Evolutionary conservation across 2,113 vertebrate genomes (phyloP), one percentile per base, ranked within the genome.

Genomic region (Tauraco erythrolophus): DNA sequence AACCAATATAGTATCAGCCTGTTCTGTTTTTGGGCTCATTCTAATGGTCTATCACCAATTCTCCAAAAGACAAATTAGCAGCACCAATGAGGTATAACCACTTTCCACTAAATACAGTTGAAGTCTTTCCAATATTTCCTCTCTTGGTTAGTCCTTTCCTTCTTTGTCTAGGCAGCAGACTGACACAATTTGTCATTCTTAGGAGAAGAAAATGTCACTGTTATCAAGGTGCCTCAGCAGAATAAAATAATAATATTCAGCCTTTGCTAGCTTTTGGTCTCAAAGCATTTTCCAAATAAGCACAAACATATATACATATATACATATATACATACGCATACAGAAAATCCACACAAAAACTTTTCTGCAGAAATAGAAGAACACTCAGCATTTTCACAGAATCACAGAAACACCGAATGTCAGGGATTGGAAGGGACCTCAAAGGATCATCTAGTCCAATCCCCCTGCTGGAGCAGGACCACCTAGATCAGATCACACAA

Each of bases 321-420:
- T n/a, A n/a, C n/a, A 51, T 17, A n/a, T 15, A 37, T 43, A 22
- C 3, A 56, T 5, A 33, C 2, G 21, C 23, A 53, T 2, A 31
- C 2, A 27, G 28, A 62, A 81, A 66, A 62, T 37, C 14, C 10
- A 71, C 7, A 35, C 2, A 62, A 41, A 83, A 16, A 1, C 0
- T 1, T 68, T 87, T 78, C 14, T 72, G 41, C n/a, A 71, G 35
- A 89, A 84, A 75, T 8, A 45, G 27, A 94, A n/a, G 4, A 60
- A 64, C 0, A 2, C 1, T 83, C 12, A 64, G 6, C 1, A 45
- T 58, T 84, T 78, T n/a, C n/a, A n/a, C n/a, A n/a, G n/a, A n/a
- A n/a, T n/a, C n/a, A n/a, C n/a, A n/a, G n/a, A n/a, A n/a, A n/a
- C n/a, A n/a, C n/a, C n/a, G n/a, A n/a, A n/a, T n/a, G n/a, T n/a